Conservation (phyloP, 2,888 invertebrate genomes). For the Meliscaeva auricollis region DNA sequence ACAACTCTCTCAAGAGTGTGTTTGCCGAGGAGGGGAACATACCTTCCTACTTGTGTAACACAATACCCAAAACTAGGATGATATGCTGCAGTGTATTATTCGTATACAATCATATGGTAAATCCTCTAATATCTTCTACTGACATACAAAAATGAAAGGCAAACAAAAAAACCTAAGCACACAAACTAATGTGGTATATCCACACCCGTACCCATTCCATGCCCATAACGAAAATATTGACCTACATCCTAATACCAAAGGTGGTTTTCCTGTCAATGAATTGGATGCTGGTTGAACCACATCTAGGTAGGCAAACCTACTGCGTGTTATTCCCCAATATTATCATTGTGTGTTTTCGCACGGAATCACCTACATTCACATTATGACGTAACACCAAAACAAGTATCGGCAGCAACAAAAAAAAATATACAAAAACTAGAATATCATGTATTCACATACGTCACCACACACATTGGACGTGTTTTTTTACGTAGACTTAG, state of each 20-base stretch:
- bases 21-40: constrained; percentile 62
- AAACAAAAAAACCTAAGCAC: constrained; percentile 11
- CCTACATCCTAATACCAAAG: no score
- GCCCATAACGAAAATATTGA: constrained; percentile 1
- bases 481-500: constrained; percentile 9
- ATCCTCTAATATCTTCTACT: neutral
- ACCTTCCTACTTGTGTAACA: neutral
- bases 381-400: constrained; percentile 60
- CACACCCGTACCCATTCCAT: neutral
- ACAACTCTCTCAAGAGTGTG: constrained; percentile 40
- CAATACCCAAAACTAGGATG: constrained; percentile 57
- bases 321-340: constrained; percentile 29
- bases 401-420: neutral
- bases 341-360: constrained; percentile 32
- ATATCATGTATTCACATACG: constrained; percentile 44
- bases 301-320: neutral
- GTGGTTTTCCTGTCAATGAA: constrained; percentile 9
- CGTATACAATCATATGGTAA: constrained; percentile 2
- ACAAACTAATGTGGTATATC: neutral
- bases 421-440: constrained; percentile 21
- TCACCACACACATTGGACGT: constrained; percentile 46
- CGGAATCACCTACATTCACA: constrained; percentile 49
- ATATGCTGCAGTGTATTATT: constrained; percentile 10
- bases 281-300: neutral
- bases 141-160: neutral